Evolutionary conservation across 2,888 invertebrate genomes (phyloP).

Genomic region (Anarsia innoxiella): DNA sequence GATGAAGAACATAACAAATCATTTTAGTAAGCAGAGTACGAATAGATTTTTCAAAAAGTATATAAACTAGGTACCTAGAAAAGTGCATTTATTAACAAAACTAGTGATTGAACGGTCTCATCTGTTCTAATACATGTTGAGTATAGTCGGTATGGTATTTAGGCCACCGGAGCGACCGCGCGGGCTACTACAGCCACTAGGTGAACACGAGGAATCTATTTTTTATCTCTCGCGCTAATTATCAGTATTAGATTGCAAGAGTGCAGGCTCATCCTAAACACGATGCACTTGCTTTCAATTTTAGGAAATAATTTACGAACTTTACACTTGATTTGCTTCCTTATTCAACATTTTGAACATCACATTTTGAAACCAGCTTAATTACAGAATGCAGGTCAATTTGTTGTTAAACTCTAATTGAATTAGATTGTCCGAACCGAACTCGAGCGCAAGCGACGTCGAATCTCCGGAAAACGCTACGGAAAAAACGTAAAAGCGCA

Average conservation of each 20-base stretch:
- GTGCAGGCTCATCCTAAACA: constrained; percentile 3
- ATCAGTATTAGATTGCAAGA: too few species aligned
- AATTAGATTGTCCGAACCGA: too few species aligned
- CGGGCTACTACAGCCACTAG: neutral
- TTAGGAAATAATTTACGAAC: constrained; percentile 26
- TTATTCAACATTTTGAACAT: too few species aligned
- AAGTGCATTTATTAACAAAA: too few species aligned
- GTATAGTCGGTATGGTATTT: too few species aligned
- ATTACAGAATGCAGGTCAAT: neutral
- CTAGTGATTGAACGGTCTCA: too few species aligned
- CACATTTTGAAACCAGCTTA: neutral
- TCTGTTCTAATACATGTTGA: too few species aligned
- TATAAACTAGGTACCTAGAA: too few species aligned
- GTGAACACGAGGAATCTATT: constrained; percentile 51
- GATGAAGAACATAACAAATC: too few species aligned
- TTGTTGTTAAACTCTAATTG: neutral
- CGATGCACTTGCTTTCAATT: constrained; percentile 38
- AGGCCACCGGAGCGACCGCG: constrained; percentile 44
- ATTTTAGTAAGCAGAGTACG: too few species aligned
- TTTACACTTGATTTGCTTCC: constrained; percentile 1
- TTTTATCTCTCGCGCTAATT: too few species aligned
- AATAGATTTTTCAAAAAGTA: too few species aligned
- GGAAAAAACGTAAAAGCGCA: constrained; percentile 40
- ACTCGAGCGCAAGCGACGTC: neutral
- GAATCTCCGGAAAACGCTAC: constrained; percentile 26